Percentiles rank a stretch among this genome's conserved stretches.
phyloP scores from a whole-genome alignment of 2,888 invertebrate species.

The Polia nebulosa region DNA sequence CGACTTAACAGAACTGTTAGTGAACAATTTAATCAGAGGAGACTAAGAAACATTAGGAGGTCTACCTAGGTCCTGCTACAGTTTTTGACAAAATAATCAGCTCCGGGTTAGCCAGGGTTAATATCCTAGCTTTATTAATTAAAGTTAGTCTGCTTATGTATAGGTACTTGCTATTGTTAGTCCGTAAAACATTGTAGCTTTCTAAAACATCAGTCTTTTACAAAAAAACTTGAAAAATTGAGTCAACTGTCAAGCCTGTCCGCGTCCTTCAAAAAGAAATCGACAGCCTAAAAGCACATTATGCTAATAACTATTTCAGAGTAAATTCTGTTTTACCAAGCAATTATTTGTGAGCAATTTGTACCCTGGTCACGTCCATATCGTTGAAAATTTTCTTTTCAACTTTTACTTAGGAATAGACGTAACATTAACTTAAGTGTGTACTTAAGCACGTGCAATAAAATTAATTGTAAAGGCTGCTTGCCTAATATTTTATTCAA shows the following conservation, averaged over 20 bases:
- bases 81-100: background rate
- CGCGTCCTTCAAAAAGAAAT: background rate
- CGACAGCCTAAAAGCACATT: conserved; percentile 1
- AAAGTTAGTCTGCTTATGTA: background rate
- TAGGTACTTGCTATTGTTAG: background rate
- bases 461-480: conserved; percentile 18
- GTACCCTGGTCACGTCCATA: conserved; percentile 42
- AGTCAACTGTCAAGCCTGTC: background rate
- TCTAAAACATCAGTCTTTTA: background rate
- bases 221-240: background rate
- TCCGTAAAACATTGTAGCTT: background rate
- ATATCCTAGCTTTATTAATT: background rate
- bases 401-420: conserved; percentile 44
- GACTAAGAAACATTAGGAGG: background rate
- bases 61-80: background rate
- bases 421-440: conserved; percentile 23
- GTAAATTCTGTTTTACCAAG: background rate
- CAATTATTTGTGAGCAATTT: conserved; percentile 11
- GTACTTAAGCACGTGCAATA: conserved; percentile 24
- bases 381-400: conserved; percentile 32
- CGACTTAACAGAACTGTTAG: background rate
- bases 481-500: conserved; percentile 17
- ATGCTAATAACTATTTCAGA: background rate
- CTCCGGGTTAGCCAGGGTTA: background rate
- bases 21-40: background rate